phyloP scores from a whole-genome alignment of 2,888 invertebrate genomes.

The Eupithecia abbreviata region DNA sequence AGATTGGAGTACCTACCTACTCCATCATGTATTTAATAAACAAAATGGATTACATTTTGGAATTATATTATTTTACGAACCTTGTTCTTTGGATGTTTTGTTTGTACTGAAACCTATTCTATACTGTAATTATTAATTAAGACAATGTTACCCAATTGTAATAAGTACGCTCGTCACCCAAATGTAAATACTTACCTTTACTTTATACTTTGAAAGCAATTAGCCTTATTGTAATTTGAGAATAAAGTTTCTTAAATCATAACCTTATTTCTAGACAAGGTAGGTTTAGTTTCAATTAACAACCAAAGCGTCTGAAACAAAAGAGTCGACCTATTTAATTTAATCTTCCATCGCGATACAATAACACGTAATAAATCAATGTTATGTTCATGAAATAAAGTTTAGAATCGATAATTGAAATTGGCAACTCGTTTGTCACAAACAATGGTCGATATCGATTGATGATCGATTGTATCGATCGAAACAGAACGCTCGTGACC shows the following conservation, averaged over 20 bases:
- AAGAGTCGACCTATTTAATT: conserved; percentile 61
- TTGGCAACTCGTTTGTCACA: conserved; percentile 53
- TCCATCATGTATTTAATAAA: too few species aligned
- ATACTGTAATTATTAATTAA: too few species aligned
- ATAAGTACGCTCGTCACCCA: too few species aligned
- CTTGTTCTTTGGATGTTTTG: neutral
- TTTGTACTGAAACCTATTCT: too few species aligned
- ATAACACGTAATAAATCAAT: conserved; percentile 25
- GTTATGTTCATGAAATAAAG: conserved; percentile 36
- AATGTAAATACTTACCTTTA: too few species aligned
- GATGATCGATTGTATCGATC: conserved; percentile 59
- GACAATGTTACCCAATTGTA: too few species aligned
- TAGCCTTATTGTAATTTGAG: too few species aligned
- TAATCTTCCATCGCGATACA: conserved; percentile 50
- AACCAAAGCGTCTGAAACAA: conserved; percentile 56
- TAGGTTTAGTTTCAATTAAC: conserved; percentile 34
- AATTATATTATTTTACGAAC: neutral
- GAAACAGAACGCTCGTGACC: conserved; percentile 59
- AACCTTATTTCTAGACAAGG: neutral
- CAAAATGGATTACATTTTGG: neutral
- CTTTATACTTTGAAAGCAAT: too few species aligned
- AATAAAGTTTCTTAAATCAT: too few species aligned
- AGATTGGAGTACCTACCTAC: neutral
- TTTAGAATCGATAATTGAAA: conserved; percentile 41
- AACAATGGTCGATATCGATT: conserved; percentile 58